Conservation (phyloP, 2,113 vertebrate species). For the Marmota monax region DNA sequence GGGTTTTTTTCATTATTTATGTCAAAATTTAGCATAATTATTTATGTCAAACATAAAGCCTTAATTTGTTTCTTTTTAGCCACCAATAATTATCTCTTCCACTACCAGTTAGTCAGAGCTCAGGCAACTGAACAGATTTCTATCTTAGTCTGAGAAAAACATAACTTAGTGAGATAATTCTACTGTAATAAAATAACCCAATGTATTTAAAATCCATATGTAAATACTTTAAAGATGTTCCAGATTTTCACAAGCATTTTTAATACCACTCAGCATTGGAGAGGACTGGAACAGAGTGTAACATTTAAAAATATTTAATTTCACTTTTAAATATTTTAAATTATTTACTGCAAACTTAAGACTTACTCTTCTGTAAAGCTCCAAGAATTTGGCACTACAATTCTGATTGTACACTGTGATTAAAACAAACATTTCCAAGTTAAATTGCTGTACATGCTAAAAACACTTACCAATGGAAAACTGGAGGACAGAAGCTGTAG, state of each 20-base stretch:
- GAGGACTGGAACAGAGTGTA: not conserved
- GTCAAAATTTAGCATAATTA: constrained; percentile 61
- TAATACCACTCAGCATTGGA: not conserved
- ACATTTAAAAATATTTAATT: not conserved
- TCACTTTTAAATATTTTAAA: constrained; percentile 49
- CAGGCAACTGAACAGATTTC: constrained; percentile 59
- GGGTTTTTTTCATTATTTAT: constrained; percentile 13
- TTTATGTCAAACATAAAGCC: constrained; percentile 36
- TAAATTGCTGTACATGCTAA: constrained; percentile 43
- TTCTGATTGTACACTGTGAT: not conserved
- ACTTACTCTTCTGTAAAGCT: not conserved
- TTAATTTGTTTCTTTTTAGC: constrained; percentile 50
- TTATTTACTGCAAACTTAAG: constrained; percentile 28
- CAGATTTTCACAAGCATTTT: constrained; percentile 13
- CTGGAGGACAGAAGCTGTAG: constrained; percentile 97
- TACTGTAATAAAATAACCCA: not conserved
- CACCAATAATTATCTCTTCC: constrained; percentile 8
- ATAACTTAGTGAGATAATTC: constrained; percentile 25
- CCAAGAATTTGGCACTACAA: constrained; percentile 18
- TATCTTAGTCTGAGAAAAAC: constrained; percentile 51
- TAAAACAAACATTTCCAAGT: constrained; percentile 62
- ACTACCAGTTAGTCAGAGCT: not conserved
- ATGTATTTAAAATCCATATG: not conserved
- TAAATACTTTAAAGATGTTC: constrained; percentile 29
- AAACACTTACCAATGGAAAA: constrained; percentile 96